These are phyloP conservation scores for Acronicta alni DNA, from an alignment of 2,888 invertebrate species.

Conservation along the genomic window DNA sequence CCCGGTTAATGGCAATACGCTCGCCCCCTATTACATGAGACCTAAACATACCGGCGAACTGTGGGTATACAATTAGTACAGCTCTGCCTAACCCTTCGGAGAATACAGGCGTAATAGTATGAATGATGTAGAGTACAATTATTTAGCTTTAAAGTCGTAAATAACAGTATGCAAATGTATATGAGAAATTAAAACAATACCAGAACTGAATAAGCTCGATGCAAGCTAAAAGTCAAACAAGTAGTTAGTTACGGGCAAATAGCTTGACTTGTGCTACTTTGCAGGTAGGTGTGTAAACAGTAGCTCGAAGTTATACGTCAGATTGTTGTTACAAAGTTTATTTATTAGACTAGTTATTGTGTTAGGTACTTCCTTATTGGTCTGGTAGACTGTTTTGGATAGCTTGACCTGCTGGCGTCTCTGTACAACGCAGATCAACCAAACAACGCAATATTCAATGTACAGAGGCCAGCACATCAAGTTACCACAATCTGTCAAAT, in stretches of 20 bases:
- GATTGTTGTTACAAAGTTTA: neutral
- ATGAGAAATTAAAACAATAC: slow-evolving; percentile 7
- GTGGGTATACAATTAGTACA: too few species aligned
- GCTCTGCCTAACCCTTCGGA: too few species aligned
- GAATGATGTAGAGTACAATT: neutral
- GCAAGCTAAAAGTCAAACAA: slow-evolving; percentile 18
- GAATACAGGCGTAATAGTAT: too few species aligned
- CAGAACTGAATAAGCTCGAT: neutral
- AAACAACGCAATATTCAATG: too few species aligned
- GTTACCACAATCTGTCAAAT: too few species aligned
- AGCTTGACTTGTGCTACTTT: neutral
- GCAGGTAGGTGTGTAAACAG: slow-evolving; percentile 4
- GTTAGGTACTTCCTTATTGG: neutral
- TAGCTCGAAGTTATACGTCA: slow-evolving; percentile 15
- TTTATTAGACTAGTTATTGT: neutral
- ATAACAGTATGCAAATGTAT: neutral
- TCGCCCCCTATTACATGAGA: too few species aligned
- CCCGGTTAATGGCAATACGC: too few species aligned
- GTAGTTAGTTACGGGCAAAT: slow-evolving; percentile 1
- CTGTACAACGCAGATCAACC: too few species aligned
- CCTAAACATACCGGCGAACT: too few species aligned
- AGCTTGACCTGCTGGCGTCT: too few species aligned
- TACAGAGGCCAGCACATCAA: too few species aligned
- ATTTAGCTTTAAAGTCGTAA: neutral
- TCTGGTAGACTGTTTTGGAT: neutral